A percentile compares a stretch with the other conserved stretches of the same genome.
Conservation (phyloP, 2,888 invertebrate species). For the Chorisops tibialis region DNA sequence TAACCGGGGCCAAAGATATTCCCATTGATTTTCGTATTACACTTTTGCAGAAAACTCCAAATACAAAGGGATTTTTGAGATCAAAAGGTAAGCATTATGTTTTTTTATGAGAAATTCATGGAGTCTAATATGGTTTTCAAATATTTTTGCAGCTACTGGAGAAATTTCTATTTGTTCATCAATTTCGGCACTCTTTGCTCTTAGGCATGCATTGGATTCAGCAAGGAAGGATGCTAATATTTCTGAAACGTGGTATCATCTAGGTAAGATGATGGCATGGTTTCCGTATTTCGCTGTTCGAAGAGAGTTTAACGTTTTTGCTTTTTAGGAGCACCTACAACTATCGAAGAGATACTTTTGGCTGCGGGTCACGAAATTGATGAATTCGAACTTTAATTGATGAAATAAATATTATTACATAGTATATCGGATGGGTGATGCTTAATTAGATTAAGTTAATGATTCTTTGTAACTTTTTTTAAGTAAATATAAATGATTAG, state of each 20-base stretch:
- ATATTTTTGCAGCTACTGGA: conserved; percentile 52
- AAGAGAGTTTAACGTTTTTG: too few species aligned
- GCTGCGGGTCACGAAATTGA: conserved; percentile 11
- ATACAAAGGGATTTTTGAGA: conserved; percentile 56
- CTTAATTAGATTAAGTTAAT: too few species aligned
- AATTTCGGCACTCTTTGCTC: conserved; percentile 57
- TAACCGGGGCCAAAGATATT: conserved; percentile 59
- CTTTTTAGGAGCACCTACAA: conserved; percentile 32
- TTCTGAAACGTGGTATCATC: conserved; percentile 56
- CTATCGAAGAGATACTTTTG: conserved; percentile 31
- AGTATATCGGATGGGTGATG: too few species aligned
- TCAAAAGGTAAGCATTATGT: conserved; percentile 53
- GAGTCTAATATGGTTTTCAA: not conserved
- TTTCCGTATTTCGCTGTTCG: too few species aligned
- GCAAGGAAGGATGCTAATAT: conserved; percentile 62
- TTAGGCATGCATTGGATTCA: conserved; percentile 61
- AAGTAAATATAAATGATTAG: too few species aligned
- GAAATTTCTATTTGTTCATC: conserved; percentile 58
- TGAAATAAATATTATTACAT: too few species aligned
- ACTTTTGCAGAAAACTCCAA: conserved; percentile 55
- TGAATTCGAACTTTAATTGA: not conserved
- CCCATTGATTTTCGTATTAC: conserved; percentile 58
- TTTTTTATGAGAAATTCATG: not conserved
- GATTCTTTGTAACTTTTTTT: too few species aligned
- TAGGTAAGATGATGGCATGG: too few species aligned